Conservation (phyloP, 1,140 invertebrate species). For the Vanessa tameamea region DNA sequence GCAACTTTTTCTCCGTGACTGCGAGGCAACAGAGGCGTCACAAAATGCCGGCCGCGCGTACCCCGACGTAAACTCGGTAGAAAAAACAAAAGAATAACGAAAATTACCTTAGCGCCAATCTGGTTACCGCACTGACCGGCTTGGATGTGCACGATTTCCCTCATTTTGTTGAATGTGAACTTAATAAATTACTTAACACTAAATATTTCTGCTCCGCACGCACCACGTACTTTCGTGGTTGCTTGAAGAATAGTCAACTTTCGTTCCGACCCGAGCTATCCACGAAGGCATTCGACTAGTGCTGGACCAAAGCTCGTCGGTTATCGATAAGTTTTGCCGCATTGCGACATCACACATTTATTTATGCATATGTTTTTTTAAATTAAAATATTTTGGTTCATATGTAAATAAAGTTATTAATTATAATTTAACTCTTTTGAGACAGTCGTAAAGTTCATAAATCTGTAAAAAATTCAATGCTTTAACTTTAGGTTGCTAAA, state of each 20-base stretch:
- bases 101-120: constrained; percentile 90
- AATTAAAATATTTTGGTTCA: constrained; percentile 2
- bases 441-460: too few relatives aligned
- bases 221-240: constrained; percentile 74
- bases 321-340: constrained; percentile 73
- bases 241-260: constrained; percentile 71
- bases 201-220: constrained; percentile 74
- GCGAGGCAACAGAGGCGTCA: constrained; percentile 49
- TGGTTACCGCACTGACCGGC: constrained; percentile 95
- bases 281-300: constrained; percentile 60
- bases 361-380: constrained; percentile 8
- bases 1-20: constrained; percentile 22
- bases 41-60: constrained; percentile 76
- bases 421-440: not conserved
- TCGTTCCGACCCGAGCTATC: constrained; percentile 55
- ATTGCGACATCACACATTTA: constrained; percentile 60
- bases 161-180: constrained; percentile 83
- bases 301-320: constrained; percentile 37
- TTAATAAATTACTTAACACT: constrained; percentile 78
- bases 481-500: too few relatives aligned
- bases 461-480: too few relatives aligned
- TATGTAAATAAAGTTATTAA: not conserved
- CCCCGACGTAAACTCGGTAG: constrained; percentile 43
- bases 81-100: constrained; percentile 58
- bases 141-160: constrained; percentile 91